These are phyloP conservation scores for Sphenodon punctatus DNA, from an alignment of 2,797 vertebrate species.

Conservation along the genomic window DNA sequence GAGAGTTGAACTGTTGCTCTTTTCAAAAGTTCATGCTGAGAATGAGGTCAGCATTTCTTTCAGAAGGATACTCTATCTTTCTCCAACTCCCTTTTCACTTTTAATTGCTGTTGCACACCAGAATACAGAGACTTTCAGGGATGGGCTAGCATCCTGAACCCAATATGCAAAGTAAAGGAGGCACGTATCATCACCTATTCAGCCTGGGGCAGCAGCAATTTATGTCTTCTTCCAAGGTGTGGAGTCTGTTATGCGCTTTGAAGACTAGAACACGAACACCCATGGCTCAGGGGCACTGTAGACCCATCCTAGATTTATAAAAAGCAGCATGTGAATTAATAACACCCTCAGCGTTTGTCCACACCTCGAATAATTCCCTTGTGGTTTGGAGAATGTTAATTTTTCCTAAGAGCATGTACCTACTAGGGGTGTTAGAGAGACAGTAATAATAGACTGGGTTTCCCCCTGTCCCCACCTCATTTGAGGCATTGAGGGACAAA, in stretches of 20 bases:
- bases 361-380: conserved; percentile 9
- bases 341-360: not conserved
- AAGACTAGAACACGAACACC: not conserved
- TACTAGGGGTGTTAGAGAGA: not conserved
- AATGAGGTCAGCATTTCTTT: not conserved
- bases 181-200: conserved; percentile 17
- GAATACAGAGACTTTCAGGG: conserved; percentile 19
- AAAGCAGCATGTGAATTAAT: not conserved
- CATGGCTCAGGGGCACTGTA: conserved; percentile 23
- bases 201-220: conserved; percentile 40
- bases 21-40: conserved; percentile 5
- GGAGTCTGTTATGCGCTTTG: conserved; percentile 13
- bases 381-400: not conserved
- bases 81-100: not conserved
- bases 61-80: conserved; percentile 4
- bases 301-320: not conserved
- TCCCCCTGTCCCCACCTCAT: too few species aligned
- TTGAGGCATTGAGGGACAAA: accelerated
- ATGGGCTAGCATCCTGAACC: not conserved
- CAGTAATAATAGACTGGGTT: not conserved
- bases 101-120: conserved; percentile 29
- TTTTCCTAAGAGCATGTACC: not conserved
- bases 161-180: conserved; percentile 12
- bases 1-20: not conserved
- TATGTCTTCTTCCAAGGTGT: conserved; percentile 8